Base-by-base conservation (phyloP, 2,888 invertebrate genomes). In the Zygothrica quintamaculata region DNA sequence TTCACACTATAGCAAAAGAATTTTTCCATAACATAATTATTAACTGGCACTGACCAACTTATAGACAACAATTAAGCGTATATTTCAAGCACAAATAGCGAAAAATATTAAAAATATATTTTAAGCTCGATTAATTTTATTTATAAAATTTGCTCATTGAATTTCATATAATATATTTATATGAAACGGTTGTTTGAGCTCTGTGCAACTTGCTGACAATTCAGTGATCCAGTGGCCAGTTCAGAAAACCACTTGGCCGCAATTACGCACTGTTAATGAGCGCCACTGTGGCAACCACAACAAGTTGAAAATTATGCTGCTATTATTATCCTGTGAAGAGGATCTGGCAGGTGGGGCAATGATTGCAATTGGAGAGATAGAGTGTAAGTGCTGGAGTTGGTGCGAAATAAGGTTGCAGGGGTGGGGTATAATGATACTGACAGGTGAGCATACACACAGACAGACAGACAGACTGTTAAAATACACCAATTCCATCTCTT, bases 191-290 rank as follows among this genome's bases (percentile, higher is more conserved):
- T n/a, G n/a, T n/a, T n/a, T n/a, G n/a, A 5, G 29, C 29, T 29
- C 3, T 29, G 29, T 44, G 68, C 73, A 57, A 55, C 31, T 37
- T 16, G 59, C 46, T 59, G 51, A 65, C 58, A 58, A 22, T 22
- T 5, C 42, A 37, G 11, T 53, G 47, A 52, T 43, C 46, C 13
- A 39, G 31, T 40, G 31, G n/a, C 25, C 72, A 65, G 58, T 69
- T 61, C 31, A 52, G 48, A 68, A n/a, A 82, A 66, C 79, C 79
- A 79, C 86, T 85, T 78, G 51, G 61, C 79, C 69, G 66, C 79
- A 80, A 85, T 80, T 82, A 69, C 86, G 76, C 84, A 65, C 62
- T 73, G 73, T 80, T 80, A 85, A 85, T 85, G 79, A 78, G 72
- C 73, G 84, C 36, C 86, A 80, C 82, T 85, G 69, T 73, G 57